Conservation (phyloP, 2,797 vertebrate genomes). For the Malacoctenus gilli region DNA sequence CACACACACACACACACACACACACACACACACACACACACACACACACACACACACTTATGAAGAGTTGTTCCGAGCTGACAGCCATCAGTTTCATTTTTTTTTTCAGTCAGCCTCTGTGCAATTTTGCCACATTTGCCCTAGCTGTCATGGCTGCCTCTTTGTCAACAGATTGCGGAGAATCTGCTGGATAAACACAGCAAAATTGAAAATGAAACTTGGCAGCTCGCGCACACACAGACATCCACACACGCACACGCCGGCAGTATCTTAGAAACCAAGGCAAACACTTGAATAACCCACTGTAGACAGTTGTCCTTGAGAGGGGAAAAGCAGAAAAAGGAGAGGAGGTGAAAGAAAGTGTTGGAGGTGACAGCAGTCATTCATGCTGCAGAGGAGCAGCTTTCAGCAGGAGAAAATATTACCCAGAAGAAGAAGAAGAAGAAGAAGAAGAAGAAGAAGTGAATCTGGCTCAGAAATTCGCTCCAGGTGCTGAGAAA, state of each 20-base stretch:
- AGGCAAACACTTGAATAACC: conserved; percentile 63
- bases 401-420: conserved; percentile 23
- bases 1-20: too few species aligned
- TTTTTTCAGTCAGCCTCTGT: conserved; percentile 57
- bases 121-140: conserved; percentile 63
- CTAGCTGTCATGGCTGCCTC: conserved; percentile 68
- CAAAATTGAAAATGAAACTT: conserved; percentile 77
- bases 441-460: too few species aligned
- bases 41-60: conserved; percentile 51
- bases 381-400: conserved; percentile 35
- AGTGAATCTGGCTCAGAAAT: conserved; percentile 16
- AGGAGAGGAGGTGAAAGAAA: conserved; percentile 14
- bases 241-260: conserved; percentile 10
- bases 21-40: conserved; percentile 43
- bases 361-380: conserved; percentile 29
- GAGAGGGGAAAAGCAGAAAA: conserved; percentile 9
- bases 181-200: conserved; percentile 73
- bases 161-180: conserved; percentile 75
- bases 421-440: conserved; percentile 8
- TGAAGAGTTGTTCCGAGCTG: conserved; percentile 52
- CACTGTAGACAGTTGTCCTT: conserved; percentile 65
- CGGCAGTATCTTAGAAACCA: conserved; percentile 56
- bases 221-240: conserved; percentile 43
- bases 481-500: conserved; percentile 32
- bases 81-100: conserved; percentile 69